Evolutionary conservation across 2,797 vertebrate species (phyloP), one percentile per base, ranked within the genome.

Genomic region (Gymnoscopelus braueri): DNA sequence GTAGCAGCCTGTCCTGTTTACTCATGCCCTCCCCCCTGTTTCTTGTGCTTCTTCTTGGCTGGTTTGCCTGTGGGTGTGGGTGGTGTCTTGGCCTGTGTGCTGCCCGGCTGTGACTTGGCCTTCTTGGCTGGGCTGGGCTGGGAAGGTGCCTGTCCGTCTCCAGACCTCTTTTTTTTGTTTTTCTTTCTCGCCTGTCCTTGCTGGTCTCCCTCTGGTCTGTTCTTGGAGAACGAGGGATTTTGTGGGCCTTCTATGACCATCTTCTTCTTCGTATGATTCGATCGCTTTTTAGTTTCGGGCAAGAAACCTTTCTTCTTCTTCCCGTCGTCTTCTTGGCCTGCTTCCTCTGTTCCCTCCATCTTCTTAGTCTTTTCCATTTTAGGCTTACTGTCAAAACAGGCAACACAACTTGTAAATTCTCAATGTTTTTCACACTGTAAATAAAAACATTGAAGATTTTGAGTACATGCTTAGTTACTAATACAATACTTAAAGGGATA

Each of bases 221-320:
- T 54, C 15, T 39, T 0, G 0, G 71, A 47, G 0, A 13, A 23
- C 1, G 71, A 14, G 7, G 50, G 5, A 53, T 61, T 63, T 0
- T 32, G 26, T 3, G 79, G 64, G 0, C 79, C 44, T 83, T 90
- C 84, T 60, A 87, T 47, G 65, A 60, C 83, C 0, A 2, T 3
- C 9, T 8, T 7, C 0, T 60, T 84, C 4, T 84, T 92, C 53
- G 89, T 93, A 11, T 91, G 95, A 55, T 95, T 97, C 72, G 94
- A 96, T 12, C 96, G 94, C 71, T 96, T 97, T 55, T 99, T 99
- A 0, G 89, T 95, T 71, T 96, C 97, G 0, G 97, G 97, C 15
- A 99, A 90, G 67, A 97, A 97, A 0, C 96, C 97, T 60, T 96
- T 97, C 74, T 95, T 97, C 91, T 96, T 98, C 71, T 91, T 87